Evolutionary conservation across 2,113 vertebrate genomes (phyloP).

Genomic region (Blennius ocellaris): DNA sequence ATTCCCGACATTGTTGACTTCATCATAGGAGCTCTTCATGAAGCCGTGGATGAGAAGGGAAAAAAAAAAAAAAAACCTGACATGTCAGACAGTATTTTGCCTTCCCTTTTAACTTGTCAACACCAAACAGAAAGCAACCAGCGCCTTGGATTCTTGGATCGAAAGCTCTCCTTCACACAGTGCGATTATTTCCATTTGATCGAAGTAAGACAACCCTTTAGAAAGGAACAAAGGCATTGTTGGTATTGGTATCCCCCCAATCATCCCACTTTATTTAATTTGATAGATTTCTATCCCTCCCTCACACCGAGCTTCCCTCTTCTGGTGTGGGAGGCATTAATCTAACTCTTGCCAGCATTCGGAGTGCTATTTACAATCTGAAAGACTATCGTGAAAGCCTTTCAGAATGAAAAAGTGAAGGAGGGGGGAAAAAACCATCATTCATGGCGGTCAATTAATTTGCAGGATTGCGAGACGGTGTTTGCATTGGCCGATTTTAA

Average conservation of each 20-base stretch:
- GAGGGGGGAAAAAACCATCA: conserved; percentile 50
- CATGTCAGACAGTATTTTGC: conserved; percentile 15
- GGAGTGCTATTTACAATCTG: conserved; percentile 69
- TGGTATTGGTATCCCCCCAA: conserved; percentile 51
- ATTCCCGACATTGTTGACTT: conserved; percentile 26
- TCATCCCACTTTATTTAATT: conserved; percentile 61
- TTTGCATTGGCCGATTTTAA: conserved; percentile 44
- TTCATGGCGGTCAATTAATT: conserved; percentile 59
- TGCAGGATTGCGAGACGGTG: conserved; percentile 40
- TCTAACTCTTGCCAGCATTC: conserved; percentile 60
- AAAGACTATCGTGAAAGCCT: conserved; percentile 49
- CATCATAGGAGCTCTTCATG: conserved; percentile 27
- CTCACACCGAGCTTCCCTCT: conserved; percentile 30
- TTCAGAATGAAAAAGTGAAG: conserved; percentile 43
- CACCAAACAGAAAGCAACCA: conserved; percentile 7
- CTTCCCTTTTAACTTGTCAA: conserved; percentile 10
- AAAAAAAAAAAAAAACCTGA: background rate
- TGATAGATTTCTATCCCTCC: conserved; percentile 36
- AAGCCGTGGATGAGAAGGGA: conserved; percentile 19
- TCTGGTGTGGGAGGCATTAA: conserved; percentile 53
- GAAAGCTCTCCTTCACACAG: conserved; percentile 39
- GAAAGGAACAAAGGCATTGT: conserved; percentile 54
- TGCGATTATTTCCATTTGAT: conserved; percentile 65
- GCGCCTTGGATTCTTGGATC: conserved; percentile 16
- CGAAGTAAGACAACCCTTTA: conserved; percentile 51